Conservation (phyloP, 2,888 invertebrate species). For the Melikaiella ostensackeni region DNA sequence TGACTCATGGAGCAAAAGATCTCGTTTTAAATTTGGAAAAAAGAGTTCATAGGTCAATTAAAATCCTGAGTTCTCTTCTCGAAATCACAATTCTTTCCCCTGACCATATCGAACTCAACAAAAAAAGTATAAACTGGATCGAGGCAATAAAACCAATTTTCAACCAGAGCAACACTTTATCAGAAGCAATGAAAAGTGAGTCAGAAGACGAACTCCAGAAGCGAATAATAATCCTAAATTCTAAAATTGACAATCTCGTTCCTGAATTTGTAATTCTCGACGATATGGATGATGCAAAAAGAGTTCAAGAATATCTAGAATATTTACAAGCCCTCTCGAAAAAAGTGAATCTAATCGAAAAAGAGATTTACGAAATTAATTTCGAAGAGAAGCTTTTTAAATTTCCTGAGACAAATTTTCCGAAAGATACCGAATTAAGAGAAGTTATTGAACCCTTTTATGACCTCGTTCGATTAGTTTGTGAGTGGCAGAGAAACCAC, state of each 20-base stretch:
- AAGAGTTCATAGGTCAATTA: conserved; percentile 74
- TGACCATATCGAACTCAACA: conserved; percentile 79
- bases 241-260: conserved; percentile 78
- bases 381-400: conserved; percentile 81
- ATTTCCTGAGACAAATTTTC: conserved; percentile 79
- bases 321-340: conserved; percentile 78
- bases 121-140: conserved; percentile 79
- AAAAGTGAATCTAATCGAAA: conserved; percentile 77
- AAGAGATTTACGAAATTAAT: conserved; percentile 79
- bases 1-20: conserved; percentile 78
- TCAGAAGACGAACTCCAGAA: conserved; percentile 79
- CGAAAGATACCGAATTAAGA: conserved; percentile 79
- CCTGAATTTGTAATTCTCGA: conserved; percentile 79
- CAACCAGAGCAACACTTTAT: conserved; percentile 78
- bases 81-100: conserved; percentile 77
- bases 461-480: conserved; percentile 76
- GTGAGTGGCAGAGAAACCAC: conserved; percentile 80
- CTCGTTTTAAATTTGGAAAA: conserved; percentile 77
- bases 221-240: conserved; percentile 78
- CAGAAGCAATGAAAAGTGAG: conserved; percentile 79
- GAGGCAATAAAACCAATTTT: conserved; percentile 79
- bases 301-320: conserved; percentile 79
- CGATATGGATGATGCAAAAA: conserved; percentile 79
- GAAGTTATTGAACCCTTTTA: conserved; percentile 69
- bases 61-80: conserved; percentile 73